phyloP scores from a whole-genome alignment of 2,888 invertebrate species.

The Oegoconia quadripuncta region DNA sequence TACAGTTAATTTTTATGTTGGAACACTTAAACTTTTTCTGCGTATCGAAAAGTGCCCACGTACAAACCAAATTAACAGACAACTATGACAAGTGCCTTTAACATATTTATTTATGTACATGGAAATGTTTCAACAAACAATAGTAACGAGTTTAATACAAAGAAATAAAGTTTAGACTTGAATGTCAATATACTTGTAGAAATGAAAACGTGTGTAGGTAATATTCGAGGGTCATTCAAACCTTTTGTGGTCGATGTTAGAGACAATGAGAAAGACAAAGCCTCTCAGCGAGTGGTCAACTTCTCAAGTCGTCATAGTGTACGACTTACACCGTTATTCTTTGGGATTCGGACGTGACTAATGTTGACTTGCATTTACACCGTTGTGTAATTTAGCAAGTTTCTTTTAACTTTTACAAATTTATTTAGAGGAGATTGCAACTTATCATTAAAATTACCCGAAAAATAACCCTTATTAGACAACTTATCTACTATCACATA shows the following conservation, averaged over 20 bases:
- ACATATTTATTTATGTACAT: conserved; percentile 33
- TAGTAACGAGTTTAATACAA: conserved; percentile 22
- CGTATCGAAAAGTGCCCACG: conserved; percentile 50
- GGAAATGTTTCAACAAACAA: not conserved
- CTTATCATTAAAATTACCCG: too few species aligned
- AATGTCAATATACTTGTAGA: conserved; percentile 18
- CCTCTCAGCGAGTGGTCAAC: conserved; percentile 66
- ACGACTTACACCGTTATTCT: conserved; percentile 42
- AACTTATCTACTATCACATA: too few species aligned
- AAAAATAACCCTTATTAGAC: too few species aligned
- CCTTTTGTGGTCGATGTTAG: conserved; percentile 55
- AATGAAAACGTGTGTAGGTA: conserved; percentile 27
- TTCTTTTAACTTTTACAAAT: too few species aligned
- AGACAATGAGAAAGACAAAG: conserved; percentile 69
- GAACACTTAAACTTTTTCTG: conserved; percentile 52
- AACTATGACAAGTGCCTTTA: conserved; percentile 68
- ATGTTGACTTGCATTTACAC: conserved; percentile 16
- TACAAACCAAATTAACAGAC: conserved; percentile 72
- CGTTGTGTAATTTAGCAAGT: conserved; percentile 5
- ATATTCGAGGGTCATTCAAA: conserved; percentile 49
- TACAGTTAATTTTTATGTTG: conserved; percentile 42
- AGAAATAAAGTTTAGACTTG: conserved; percentile 28
- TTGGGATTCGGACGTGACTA: conserved; percentile 46
- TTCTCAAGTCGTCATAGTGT: conserved; percentile 47
- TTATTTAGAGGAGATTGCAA: too few species aligned